Conservation (phyloP, 2,888 invertebrate species). For the Eumerus sabulonum region DNA sequence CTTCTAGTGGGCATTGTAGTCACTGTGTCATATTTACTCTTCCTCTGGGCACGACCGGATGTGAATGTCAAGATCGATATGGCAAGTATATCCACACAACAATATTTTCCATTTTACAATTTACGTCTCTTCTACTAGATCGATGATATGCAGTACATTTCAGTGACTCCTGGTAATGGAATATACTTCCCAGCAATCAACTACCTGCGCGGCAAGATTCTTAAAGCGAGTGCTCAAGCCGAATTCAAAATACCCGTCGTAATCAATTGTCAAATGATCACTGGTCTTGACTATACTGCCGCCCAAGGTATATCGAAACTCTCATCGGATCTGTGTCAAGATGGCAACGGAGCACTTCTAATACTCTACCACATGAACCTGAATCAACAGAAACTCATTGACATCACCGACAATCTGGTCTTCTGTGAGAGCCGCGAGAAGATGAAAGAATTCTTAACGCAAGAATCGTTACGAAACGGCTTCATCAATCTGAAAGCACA, state of each 20-base stretch:
- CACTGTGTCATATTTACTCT: conserved; percentile 84
- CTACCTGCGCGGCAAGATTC: conserved; percentile 82
- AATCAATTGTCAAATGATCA: conserved; percentile 84
- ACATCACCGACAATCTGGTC: conserved; percentile 76
- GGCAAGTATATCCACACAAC: too few species aligned
- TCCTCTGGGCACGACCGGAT: conserved; percentile 84
- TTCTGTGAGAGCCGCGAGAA: conserved; percentile 76
- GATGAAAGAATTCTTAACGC: conserved; percentile 76
- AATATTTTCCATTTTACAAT: too few species aligned
- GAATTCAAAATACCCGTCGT: conserved; percentile 80
- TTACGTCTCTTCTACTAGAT: conserved; percentile 74
- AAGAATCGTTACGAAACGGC: conserved; percentile 77
- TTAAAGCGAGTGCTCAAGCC: conserved; percentile 80
- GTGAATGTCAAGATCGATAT: conserved; percentile 75
- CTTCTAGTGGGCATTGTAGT: conserved; percentile 86
- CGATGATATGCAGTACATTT: conserved; percentile 81
- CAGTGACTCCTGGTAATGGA: conserved; percentile 84
- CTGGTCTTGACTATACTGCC: conserved; percentile 86
- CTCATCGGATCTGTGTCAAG: conserved; percentile 74
- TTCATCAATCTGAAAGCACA: conserved; percentile 77
- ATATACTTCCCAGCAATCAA: conserved; percentile 87
- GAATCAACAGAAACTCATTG: conserved; percentile 75
- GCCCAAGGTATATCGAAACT: conserved; percentile 80
- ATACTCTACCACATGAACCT: conserved; percentile 74
- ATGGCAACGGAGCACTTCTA: conserved; percentile 73